Base-by-base conservation (phyloP, 2,888 invertebrate genomes). In the Hydrotaea diabolus region DNA sequence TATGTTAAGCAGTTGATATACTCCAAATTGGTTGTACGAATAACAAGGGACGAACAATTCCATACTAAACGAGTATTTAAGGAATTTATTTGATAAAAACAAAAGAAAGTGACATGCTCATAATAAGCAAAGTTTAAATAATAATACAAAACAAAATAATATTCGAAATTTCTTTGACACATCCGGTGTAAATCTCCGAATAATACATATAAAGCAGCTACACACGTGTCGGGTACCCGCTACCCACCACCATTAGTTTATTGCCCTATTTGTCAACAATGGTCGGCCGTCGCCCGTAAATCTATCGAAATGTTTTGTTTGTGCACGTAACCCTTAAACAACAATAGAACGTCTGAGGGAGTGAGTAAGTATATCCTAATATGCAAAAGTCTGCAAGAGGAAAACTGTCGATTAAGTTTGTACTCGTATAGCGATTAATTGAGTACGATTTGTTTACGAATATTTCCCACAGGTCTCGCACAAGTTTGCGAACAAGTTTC, bases 91-190 rank as follows among this genome's bases (percentile, higher is more conserved):
- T 62, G 36, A 62, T 62, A 62, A 31, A 31, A 62, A 62, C 62
- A 62, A 62, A 59, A 62, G 62, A 62, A 62, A 59, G 59, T 26
- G 23, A 15, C 7, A 62, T 31, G 31, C 62, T 49, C 13, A 49
- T 62, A 62, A 62, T 62, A 62, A 62, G 62, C 36, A 62, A 59
- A 59, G 23, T 23, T 59, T 59, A 59, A 59, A 59, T 69, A 69
- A 69, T 69, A 46, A 46, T n/a, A n/a, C n/a, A n/a, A n/a, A n/a
- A n/a, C n/a, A n/a, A 43, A 69, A 69, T 21, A 69, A 62, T 62
- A 62, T 62, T 62, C 62, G 26, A 62, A 62, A 69, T 69, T 69
- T 69, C 69, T 21, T 69, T 69, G 43, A 69, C 69, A 69, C 39
- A 69, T 69, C 69, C 69, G 69, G 69, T 69, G 15, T 69, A 43